phyloP scores from a whole-genome alignment of 2,888 invertebrate genomes.

The Harpagoxenus sublaevis region DNA sequence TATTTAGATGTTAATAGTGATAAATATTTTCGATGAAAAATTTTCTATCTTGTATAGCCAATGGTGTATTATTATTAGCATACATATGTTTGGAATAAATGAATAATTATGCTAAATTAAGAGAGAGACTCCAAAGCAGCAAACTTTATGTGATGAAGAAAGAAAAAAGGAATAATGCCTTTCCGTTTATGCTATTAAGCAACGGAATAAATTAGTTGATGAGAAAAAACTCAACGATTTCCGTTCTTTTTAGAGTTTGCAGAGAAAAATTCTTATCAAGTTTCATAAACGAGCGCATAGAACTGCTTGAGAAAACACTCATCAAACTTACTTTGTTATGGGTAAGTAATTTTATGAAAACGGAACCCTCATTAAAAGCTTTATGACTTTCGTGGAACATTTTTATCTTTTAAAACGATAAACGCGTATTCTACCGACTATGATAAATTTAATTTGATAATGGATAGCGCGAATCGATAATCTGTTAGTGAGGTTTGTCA shows the following conservation, averaged over 20 bases:
- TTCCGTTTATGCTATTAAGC: constrained; percentile 32
- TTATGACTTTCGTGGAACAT: not conserved
- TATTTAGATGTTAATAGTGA: not conserved
- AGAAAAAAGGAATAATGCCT: not conserved
- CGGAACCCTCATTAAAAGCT: constrained; percentile 27
- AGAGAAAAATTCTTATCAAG: constrained; percentile 41
- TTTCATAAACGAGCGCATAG: constrained; percentile 32
- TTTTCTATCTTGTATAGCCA: not conserved
- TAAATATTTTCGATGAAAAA: not conserved
- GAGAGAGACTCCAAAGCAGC: not conserved
- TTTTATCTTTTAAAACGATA: not conserved
- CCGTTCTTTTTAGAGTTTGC: not conserved
- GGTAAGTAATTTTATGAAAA: constrained; percentile 43
- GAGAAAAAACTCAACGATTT: constrained; percentile 36
- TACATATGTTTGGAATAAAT: no score
- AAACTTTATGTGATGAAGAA: constrained; percentile 2
- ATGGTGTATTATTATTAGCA: no score
- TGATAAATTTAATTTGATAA: constrained; percentile 29
- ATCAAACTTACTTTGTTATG: constrained; percentile 41
- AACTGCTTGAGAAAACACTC: constrained; percentile 43
- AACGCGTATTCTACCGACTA: not conserved
- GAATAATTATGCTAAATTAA: not conserved
- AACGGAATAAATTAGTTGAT: constrained; percentile 32
- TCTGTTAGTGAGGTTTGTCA: constrained; percentile 55
- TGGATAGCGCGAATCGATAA: constrained; percentile 32